Evolutionary conservation across 2,113 vertebrate genomes (phyloP).

Genomic region (Ivindomyrus marchei): DNA sequence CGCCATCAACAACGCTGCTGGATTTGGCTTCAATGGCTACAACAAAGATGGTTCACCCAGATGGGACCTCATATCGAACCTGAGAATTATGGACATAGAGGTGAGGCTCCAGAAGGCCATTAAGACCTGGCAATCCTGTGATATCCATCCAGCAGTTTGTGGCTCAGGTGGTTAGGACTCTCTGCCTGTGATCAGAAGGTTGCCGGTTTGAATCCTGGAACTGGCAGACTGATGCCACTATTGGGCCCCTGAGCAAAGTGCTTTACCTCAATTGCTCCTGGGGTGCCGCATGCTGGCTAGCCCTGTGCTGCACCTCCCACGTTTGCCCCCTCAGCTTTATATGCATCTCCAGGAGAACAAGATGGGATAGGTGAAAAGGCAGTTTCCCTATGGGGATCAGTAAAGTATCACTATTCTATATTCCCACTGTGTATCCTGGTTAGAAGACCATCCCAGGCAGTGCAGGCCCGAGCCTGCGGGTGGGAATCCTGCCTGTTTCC

Average conservation of each 20-base stretch:
- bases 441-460: not conserved
- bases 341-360: not conserved
- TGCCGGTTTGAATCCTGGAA: not conserved
- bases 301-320: not conserved
- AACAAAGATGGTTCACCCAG: conserved; percentile 66
- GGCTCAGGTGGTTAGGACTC: not conserved
- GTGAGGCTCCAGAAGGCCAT: conserved; percentile 47
- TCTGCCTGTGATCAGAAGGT: not conserved
- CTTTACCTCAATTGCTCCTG: not conserved
- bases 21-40: conserved; percentile 88
- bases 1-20: conserved; percentile 90
- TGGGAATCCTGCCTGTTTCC: not conserved
- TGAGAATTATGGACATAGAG: conserved; percentile 87
- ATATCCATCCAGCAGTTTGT: not conserved
- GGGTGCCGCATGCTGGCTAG: not conserved
- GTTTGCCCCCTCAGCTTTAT: not conserved
- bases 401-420: not conserved
- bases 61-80: conserved; percentile 89
- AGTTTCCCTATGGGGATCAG: not conserved
- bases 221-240: not conserved
- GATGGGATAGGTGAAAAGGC: not conserved
- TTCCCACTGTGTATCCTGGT: not conserved
- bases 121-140: not conserved
- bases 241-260: not conserved
- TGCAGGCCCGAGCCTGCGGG: not conserved